Evolutionary conservation across 1,140 invertebrate species (phyloP), one percentile per base, ranked within the genome.

Genomic region (Leguminivora glycinivorella): DNA sequence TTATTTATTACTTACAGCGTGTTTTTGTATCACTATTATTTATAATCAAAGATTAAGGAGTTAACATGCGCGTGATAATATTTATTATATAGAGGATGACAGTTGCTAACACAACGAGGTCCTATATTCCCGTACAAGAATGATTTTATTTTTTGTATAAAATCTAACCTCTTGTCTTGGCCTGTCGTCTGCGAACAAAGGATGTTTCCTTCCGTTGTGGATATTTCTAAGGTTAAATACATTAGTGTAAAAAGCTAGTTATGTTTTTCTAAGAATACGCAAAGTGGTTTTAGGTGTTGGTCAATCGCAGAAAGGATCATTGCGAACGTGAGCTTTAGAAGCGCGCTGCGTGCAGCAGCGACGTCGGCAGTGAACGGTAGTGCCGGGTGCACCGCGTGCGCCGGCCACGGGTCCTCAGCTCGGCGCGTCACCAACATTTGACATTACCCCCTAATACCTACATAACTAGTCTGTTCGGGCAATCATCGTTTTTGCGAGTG

Each of bases 141-240:
- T 88, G 89, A 89, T 91, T 91, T 91, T 91, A 89, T 89, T 88
- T 91, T 91, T 89, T 89, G 86, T 89, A 89, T 91, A 91, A 91
- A 91, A 89, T 91, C 87, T 81, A 85, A 78, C 83, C 87, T 87
- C 83, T 84, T 85, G 89, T 91, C 89, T 91, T 90, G 89, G 89
- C 89, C 89, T 90, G 89, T 89, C 88, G 89, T 91, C 89, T 85
- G 76, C 69, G 73, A 82, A 75, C 85, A 83, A 83, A 83, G 86
- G 84, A 43, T 88, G 79, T 81, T 81, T 83, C 58, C 58, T 80
- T 84, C 75, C 83, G 84, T 83, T 83, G 79, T 86, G 81, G 87
- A 87, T 83, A 89, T 87, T 84, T 75, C 74, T 83, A 87, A 88
- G 85, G 77, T 79, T 77, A 85, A 84, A 85, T 83, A 84, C 79